phyloP scores from a whole-genome alignment of 92 coral and sea anemone species.

The Porites cylindrica region DNA sequence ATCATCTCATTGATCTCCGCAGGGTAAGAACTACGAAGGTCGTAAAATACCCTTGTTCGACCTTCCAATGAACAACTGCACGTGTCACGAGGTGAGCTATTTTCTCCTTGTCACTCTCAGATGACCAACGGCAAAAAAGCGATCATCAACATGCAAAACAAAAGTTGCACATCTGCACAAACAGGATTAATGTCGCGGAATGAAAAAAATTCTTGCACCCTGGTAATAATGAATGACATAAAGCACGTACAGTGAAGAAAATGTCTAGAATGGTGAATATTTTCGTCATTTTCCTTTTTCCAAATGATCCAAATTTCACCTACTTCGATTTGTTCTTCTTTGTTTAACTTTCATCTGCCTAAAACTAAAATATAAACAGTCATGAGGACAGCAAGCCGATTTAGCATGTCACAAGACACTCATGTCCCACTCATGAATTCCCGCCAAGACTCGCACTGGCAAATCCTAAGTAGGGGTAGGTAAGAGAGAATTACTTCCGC shows the following conservation, averaged over 20 bases:
- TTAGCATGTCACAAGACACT: constrained; percentile 33
- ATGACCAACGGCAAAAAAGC: not conserved
- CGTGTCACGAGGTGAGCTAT: not conserved
- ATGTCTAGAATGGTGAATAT: not conserved
- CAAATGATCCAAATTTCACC: no score
- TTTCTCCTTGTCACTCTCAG: not conserved
- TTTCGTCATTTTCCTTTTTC: not conserved
- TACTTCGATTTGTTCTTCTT: not conserved
- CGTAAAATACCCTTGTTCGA: constrained; percentile 6
- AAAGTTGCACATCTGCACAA: not conserved
- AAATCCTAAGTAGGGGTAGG: not conserved
- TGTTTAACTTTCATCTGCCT: not conserved
- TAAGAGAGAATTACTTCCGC: not conserved
- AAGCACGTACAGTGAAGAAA: not conserved
- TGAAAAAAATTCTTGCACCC: not conserved
- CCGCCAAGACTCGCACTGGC: constrained; percentile 18
- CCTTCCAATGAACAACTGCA: not conserved
- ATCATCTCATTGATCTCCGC: no score
- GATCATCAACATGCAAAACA: not conserved
- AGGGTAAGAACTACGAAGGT: no score
- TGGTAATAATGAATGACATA: not conserved
- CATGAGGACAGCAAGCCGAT: constrained; percentile 13
- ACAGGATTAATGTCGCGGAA: constrained; percentile 19
- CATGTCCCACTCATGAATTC: constrained; percentile 17
- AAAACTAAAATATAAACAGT: not conserved